A percentile compares a stretch with the other conserved stretches of the same genome.
phyloP scores from a whole-genome alignment of 2,888 invertebrate species.

The Ectropis crepuscularia region DNA sequence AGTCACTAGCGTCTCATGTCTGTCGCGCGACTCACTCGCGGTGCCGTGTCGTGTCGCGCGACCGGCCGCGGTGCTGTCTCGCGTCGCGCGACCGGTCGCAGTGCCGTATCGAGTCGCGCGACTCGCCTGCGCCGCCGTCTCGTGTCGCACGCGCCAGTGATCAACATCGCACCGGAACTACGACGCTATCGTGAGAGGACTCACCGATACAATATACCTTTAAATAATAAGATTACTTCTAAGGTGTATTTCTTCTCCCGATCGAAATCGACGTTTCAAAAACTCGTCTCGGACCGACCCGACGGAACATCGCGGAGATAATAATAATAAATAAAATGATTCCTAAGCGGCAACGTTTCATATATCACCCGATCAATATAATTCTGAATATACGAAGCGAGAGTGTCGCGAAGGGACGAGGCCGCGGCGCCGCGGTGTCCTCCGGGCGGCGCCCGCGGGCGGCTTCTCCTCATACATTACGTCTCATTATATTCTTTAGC shows the following conservation, averaged over 20 bases:
- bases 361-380: constrained; percentile 85
- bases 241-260: constrained; percentile 84
- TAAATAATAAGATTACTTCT: constrained; percentile 79
- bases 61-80: constrained; percentile 19
- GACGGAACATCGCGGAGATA: constrained; percentile 82
- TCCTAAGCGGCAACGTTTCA: constrained; percentile 84
- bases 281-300: constrained; percentile 83
- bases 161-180: constrained; percentile 80
- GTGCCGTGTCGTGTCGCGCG: constrained; percentile 24
- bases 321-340: constrained; percentile 81
- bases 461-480: constrained; percentile 79
- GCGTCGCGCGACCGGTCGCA: constrained; percentile 24
- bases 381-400: constrained; percentile 84
- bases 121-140: constrained; percentile 26
- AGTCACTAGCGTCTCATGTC: constrained; percentile 31
- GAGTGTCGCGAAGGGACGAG: constrained; percentile 71
- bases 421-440: constrained; percentile 72
- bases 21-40: constrained; percentile 9
- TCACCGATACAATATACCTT: constrained; percentile 73
- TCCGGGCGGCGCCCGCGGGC: constrained; percentile 73
- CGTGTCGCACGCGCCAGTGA: constrained; percentile 62
- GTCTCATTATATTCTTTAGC: constrained; percentile 86
- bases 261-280: constrained; percentile 83
- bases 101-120: constrained; percentile 25
- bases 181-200: constrained; percentile 76